Evolutionary conservation across 2,888 invertebrate genomes (phyloP), one percentile per base, ranked within the genome.

Genomic region (Anticlea derivata): DNA sequence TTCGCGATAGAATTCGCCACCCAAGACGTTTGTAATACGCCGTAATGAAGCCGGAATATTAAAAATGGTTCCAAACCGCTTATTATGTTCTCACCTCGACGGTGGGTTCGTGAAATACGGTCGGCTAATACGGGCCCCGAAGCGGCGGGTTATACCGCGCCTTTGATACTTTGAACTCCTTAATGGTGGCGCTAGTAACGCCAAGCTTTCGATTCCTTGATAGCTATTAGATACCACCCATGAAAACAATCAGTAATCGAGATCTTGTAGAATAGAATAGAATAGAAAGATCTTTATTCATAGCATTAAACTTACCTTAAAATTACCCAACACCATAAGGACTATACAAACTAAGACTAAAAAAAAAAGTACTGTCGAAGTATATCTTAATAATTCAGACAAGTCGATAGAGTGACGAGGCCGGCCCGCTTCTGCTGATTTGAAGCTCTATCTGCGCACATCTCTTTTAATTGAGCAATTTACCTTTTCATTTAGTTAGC

Each of bases 1-100:
- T 83, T 80, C 86, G 87, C 89, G 85, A 87, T 89, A 88, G 88
- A 87, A 89, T 88, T 88, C 88, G 86, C 89, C 89, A 90, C 89
- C 89, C 89, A 90, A 87, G 89, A 87, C 84, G 89, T 81, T 82
- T 83, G 86, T 88, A 89, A 90, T 90, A 86, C 80, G 85, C 80
- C 81, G 86, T 90, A 89, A 90, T 88, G 87, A 90, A 86, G 87
- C 86, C 74, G 80, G 87, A 89, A 88, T 88, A 90, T 89, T 90
- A 90, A 90, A 89, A 90, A 88, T 87, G 87, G 83, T 71, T 65
- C 75, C 84, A 71, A 86, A 85, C 90, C 83, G 86, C 89, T 89
- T 88, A 90, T 90, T 89, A 89, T 83, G 86, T 89, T 90, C 89
- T 88, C 89, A 90, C 89, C 88, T 90, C 86, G 80, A 76, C 83